Conservation (phyloP, 2,797 vertebrate genomes). For the Coilia nasus region DNA sequence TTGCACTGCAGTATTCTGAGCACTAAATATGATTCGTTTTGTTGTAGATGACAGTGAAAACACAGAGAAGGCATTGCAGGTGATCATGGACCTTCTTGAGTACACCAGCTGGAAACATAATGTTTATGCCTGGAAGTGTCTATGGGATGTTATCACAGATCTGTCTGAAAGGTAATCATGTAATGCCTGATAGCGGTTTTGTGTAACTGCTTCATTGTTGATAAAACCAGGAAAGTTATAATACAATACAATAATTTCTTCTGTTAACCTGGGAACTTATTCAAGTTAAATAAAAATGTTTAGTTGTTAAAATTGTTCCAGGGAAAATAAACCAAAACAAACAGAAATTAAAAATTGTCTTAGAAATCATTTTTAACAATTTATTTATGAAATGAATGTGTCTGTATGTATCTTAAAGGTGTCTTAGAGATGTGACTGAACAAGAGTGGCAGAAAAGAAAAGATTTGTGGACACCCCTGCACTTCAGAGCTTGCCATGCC, state of each 20-base stretch:
- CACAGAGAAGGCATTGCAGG: conserved; percentile 69
- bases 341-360: no score
- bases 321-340: no score
- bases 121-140: conserved; percentile 77
- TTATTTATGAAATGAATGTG: background rate
- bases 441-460: conserved; percentile 77
- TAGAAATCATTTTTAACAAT: background rate
- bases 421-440: conserved; percentile 43
- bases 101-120: conserved; percentile 84
- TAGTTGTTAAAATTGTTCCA: no score
- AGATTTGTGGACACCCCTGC: conserved; percentile 87
- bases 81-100: conserved; percentile 85
- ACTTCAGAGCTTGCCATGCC: conserved; percentile 82
- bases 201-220: background rate
- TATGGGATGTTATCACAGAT: conserved; percentile 72
- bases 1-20: no score
- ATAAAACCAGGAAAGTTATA: background rate
- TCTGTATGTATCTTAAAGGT: conserved; percentile 20
- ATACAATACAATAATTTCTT: no score
- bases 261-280: no score
- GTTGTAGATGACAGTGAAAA: conserved; percentile 72
- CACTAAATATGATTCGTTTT: background rate
- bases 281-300: no score
- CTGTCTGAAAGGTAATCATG: conserved; percentile 68
- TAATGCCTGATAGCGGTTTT: background rate